phyloP scores from a whole-genome alignment of 2,113 vertebrate species.

The Poeciliopsis prolifica region DNA sequence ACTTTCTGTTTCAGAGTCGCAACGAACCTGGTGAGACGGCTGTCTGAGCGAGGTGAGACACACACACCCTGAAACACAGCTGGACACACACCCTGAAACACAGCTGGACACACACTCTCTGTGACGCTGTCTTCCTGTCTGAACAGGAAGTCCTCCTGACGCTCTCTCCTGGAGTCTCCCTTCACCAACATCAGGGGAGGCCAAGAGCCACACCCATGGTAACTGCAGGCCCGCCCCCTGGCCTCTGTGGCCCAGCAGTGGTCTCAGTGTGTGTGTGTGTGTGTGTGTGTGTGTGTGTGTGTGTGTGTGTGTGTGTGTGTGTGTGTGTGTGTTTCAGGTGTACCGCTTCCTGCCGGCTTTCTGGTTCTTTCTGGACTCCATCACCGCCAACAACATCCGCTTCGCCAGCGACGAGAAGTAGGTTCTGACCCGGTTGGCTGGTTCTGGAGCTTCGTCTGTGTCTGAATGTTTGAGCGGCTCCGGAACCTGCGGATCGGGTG shows the following conservation, averaged over 20 bases:
- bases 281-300: no score
- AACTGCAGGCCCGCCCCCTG: slow-evolving; percentile 47
- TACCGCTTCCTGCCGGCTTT: slow-evolving; percentile 95
- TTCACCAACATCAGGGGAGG: slow-evolving; percentile 98
- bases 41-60: slow-evolving; percentile 90
- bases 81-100: no score
- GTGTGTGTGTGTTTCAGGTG: slow-evolving; percentile 83
- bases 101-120: background rate
- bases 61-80: slow-evolving; percentile 21
- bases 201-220: slow-evolving; percentile 95
- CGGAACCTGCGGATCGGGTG: no score
- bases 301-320: no score
- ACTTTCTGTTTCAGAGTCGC: slow-evolving; percentile 83
- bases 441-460: no score
- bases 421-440: slow-evolving; percentile 40
- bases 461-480: no score
- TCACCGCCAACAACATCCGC: slow-evolving; percentile 93
- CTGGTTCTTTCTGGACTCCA: slow-evolving; percentile 97
- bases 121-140: background rate
- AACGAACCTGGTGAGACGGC: slow-evolving; percentile 90
- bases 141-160: slow-evolving; percentile 88
- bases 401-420: slow-evolving; percentile 98
- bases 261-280: background rate
- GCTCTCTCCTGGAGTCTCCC: slow-evolving; percentile 93
- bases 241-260: background rate